These are phyloP conservation scores for Meloidogyne chitwoodi DNA, from an alignment of 1,140 invertebrate species.

Conservation along the genomic window DNA sequence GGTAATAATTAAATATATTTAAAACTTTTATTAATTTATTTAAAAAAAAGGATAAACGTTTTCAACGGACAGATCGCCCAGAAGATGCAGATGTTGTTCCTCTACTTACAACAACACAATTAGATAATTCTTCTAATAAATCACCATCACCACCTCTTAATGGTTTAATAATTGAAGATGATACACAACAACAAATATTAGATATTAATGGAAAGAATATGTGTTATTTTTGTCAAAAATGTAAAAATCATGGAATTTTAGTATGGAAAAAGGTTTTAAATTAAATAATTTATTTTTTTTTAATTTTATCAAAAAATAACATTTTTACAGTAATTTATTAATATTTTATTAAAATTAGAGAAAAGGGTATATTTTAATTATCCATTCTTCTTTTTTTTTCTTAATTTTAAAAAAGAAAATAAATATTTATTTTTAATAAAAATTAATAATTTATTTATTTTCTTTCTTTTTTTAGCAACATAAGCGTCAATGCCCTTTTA, in stretches of 20 bases:
- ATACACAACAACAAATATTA: constrained; percentile 2
- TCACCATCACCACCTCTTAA: constrained; percentile 18
- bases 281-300: neutral
- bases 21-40: neutral
- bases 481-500: constrained; percentile 48
- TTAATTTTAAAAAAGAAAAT: too few species aligned
- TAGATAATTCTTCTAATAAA: neutral
- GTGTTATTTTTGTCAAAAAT: constrained; percentile 59
- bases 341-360: too few species aligned
- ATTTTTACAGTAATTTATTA: neutral
- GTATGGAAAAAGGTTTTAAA: constrained; percentile 57
- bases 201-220: constrained; percentile 40
- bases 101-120: neutral
- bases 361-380: too few species aligned
- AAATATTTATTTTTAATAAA: neutral
- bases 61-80: constrained; percentile 41
- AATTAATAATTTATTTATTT: neutral
- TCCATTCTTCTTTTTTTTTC: too few species aligned
- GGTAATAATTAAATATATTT: neutral
- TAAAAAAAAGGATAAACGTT: constrained; percentile 46
- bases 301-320: neutral
- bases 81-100: constrained; percentile 39
- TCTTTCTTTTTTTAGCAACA: constrained; percentile 37
- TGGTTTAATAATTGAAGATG: neutral
- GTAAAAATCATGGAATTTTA: constrained; percentile 52